phyloP scores from a whole-genome alignment of 1,140 invertebrate genomes.

The Ephestia elutella region DNA sequence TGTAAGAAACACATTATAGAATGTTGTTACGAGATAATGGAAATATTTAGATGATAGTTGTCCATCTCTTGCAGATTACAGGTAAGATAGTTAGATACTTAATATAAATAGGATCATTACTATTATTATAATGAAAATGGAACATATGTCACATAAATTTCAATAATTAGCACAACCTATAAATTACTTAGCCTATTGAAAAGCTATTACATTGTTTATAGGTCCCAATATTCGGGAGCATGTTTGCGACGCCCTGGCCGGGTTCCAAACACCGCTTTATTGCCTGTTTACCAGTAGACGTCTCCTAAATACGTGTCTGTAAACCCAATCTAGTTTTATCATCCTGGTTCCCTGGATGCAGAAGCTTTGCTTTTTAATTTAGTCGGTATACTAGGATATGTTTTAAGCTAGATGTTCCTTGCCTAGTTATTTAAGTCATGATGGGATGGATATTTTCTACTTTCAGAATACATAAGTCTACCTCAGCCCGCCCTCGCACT shows the following conservation, averaged over 20 bases:
- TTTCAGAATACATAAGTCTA: too few species aligned
- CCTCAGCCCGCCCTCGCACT: too few species aligned
- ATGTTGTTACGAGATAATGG: background rate
- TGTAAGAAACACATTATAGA: slow-evolving; percentile 1
- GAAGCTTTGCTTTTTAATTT: too few species aligned
- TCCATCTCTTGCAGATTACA: background rate
- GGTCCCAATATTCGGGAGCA: slow-evolving; percentile 8
- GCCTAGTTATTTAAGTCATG: too few species aligned
- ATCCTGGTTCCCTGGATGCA: background rate
- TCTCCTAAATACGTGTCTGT: slow-evolving; percentile 37
- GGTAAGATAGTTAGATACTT: background rate
- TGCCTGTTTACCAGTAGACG: slow-evolving; percentile 41
- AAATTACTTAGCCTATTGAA: background rate
- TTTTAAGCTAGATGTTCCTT: too few species aligned
- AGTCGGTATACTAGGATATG: too few species aligned
- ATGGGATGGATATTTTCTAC: too few species aligned
- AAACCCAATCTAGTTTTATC: slow-evolving; percentile 15
- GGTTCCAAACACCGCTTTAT: slow-evolving; percentile 54
- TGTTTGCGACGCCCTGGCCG: slow-evolving; percentile 29
- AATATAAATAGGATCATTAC: background rate
- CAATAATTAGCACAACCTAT: too few species aligned
- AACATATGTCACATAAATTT: too few species aligned
- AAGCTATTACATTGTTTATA: background rate
- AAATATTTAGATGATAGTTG: background rate
- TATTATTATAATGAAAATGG: too few species aligned